These are phyloP conservation scores for Aleiodes testaceus DNA, from an alignment of 2,888 invertebrate species.

Conservation along the genomic window DNA sequence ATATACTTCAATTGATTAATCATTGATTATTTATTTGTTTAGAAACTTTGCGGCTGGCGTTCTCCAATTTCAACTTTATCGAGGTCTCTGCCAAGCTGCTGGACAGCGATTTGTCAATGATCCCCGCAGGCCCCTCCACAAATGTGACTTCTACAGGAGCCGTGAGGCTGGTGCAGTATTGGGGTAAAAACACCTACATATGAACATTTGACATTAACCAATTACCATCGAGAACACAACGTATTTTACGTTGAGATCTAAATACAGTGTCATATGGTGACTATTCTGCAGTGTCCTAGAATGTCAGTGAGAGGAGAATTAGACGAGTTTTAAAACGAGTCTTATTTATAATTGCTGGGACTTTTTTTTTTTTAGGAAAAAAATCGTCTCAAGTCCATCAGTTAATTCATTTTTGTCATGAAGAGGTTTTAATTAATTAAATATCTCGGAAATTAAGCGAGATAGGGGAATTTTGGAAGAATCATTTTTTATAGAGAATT, in stretches of 20 bases:
- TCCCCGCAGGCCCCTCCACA: conserved; percentile 84
- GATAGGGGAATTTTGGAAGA: too few relatives aligned
- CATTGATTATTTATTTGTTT: conserved; percentile 67
- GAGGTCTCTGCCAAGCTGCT: conserved; percentile 87
- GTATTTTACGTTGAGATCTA: conserved; percentile 29
- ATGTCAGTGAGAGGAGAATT: conserved; percentile 53
- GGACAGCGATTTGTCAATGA: conserved; percentile 87
- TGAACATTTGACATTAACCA: conserved; percentile 23
- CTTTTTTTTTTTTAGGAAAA: neutral
- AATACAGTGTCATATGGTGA: conserved; percentile 27
- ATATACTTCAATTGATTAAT: neutral
- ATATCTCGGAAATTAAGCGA: too few relatives aligned
- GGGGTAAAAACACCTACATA: conserved; percentile 77
- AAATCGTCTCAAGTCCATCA: neutral
- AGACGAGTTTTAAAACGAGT: conserved; percentile 44
- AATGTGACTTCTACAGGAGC: conserved; percentile 92
- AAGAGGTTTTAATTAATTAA: too few relatives aligned
- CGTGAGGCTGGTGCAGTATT: conserved; percentile 89
- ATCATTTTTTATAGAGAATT: too few relatives aligned
- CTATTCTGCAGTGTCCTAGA: conserved; percentile 45
- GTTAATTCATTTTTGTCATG: too few relatives aligned
- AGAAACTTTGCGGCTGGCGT: conserved; percentile 95
- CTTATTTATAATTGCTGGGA: conserved; percentile 28
- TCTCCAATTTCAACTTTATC: conserved; percentile 94
- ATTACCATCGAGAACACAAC: conserved; percentile 15